Percentiles rank a stretch among this genome's conserved stretches.
These are phyloP conservation scores for Eulacestoma nigropectus DNA, from an alignment of 2,113 vertebrate species.

Conservation along the genomic window DNA sequence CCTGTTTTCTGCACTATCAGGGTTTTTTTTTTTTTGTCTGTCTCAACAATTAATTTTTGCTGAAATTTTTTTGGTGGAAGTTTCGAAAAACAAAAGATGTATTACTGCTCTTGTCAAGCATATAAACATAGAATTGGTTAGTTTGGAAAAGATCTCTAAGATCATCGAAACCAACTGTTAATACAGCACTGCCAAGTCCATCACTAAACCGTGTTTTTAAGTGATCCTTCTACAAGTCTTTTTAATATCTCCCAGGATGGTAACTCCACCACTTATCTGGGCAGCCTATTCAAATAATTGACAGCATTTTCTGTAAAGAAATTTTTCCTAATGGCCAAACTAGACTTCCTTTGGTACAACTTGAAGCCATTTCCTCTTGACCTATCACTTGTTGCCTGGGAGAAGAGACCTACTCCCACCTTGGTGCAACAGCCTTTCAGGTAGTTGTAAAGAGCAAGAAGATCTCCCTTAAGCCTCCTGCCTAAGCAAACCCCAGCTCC, in stretches of 20 bases:
- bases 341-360: not conserved
- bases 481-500: not conserved
- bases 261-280: no score
- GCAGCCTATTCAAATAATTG: not conserved
- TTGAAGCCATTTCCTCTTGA: not conserved
- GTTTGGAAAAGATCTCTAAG: not conserved
- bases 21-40: not conserved
- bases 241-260: not conserved
- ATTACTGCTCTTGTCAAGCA: not conserved
- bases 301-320: not conserved
- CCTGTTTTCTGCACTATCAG: not conserved
- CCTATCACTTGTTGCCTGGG: not conserved
- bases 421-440: not conserved
- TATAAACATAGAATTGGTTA: not conserved
- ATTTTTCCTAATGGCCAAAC: not conserved
- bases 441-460: not conserved
- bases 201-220: not conserved
- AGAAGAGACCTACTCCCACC: not conserved
- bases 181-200: not conserved
- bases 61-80: not conserved
- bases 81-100: not conserved
- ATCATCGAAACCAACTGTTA: not conserved
- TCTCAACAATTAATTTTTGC: not conserved
- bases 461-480: not conserved
- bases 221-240: not conserved